Base-by-base conservation (phyloP, 2,888 invertebrate genomes). In the Eumacrocentrus americanus region DNA sequence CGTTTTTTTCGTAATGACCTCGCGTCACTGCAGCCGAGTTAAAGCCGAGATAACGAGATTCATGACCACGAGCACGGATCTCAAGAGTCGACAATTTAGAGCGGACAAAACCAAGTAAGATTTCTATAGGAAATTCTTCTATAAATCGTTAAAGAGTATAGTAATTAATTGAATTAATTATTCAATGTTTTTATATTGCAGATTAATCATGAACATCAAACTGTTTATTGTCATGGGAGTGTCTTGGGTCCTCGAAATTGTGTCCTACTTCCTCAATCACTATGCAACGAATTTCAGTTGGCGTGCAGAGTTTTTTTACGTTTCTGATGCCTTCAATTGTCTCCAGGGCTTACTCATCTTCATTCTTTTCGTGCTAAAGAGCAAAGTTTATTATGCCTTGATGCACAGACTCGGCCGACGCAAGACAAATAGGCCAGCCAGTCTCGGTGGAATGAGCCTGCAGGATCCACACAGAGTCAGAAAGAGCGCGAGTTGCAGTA, bases 201-300 rank as follows among this genome's bases (percentile, higher is more conserved):
- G 91, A 73, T 87, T 91, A 66, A 81, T 86, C 25, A 84, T 91
- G 82, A 90, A 89, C 60, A 83, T 88, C 0, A 91, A 91, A 74
- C 80, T 92, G 1, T 91, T 91, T 82, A 82, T 91, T 62, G 90
- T 91, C 46, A 92, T 91, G 91, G 91, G 92, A 0, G 86, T 91
- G 0, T 87, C 88, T 0, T 91, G 91, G 89, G 80, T 87, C 2
- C 83, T 88, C 46, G 91, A 91, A 77, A 81, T 89, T 3, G 72
- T 87, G 9, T 88, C 90, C 3, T 85, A 86, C 1, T 65, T 87
- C 22, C 79, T 85, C 46, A 77, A 81, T 37, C 79, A 85, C 69
- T 84, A 86, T 47, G 53, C 63, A 14, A 22, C 60, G 0, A 23
- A 65, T 6, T 54, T 71, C 2, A 0, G 53, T 0, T 80, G 79